Evolutionary conservation across 2,797 vertebrate species (phyloP), one percentile per base, ranked within the genome.

Genomic region (Sebastes steindachneri): DNA sequence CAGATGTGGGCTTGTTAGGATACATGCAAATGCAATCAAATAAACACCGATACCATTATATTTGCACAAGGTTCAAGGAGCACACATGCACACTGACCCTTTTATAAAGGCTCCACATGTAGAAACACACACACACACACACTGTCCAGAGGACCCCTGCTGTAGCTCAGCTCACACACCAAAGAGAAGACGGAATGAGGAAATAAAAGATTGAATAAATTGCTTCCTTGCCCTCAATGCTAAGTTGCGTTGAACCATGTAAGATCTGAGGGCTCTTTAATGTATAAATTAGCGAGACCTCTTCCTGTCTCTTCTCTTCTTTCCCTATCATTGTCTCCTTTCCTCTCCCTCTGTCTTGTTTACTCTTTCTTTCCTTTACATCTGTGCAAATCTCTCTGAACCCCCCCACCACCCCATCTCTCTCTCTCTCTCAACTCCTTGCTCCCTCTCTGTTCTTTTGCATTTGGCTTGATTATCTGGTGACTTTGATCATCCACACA

Each of bases 251-350:
- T 86, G 88, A 90, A 92, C 89, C 80, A 31, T 84, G 89, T 88
- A 81, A 90, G 91, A 92, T 94, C 90, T 93, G 80, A 88, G 86
- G 73, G 77, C 60, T 72, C 90, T 95, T 92, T 93, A 93, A 96
- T 94, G 92, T 94, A 86, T 94, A 92, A 93, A 94, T 93, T 84
- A 92, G 79, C 53, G 75, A 92, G 85, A 82, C 69, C 82, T 89
- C 86, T 86, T 85, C 85, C 81, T 78, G 75, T 89, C 86, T 91
- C 81, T 84, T 82, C 77, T 86, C 82, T 75, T 89, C 80, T 69
- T 77, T 82, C 11, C 54, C 68, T 28, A 65, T 87, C 85, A 53
- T 85, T 88, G 83, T 89, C 83, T 77, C 67, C 21, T 57, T 83
- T 72, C 69, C 65, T 84, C 76, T 85, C 28, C 37, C 25, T 84